A percentile compares a stretch with the other conserved stretches of the same genome.
phyloP scores from a whole-genome alignment of 2,113 vertebrate genomes.

The Brachypteracias leptosomus region DNA sequence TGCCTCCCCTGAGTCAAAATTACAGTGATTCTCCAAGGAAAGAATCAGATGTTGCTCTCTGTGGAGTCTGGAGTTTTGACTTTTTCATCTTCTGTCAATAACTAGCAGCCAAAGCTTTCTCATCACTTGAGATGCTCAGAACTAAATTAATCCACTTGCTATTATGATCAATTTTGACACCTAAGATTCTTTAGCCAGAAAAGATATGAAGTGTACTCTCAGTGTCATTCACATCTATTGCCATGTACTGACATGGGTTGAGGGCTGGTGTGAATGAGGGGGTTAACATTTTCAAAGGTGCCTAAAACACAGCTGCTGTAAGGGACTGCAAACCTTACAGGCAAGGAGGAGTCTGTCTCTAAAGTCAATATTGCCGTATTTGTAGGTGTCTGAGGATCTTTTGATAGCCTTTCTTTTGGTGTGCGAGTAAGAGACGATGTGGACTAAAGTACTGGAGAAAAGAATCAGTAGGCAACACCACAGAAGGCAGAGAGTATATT shows the following conservation, averaged over 20 bases:
- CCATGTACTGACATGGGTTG: background rate
- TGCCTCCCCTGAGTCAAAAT: background rate
- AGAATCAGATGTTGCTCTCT: background rate
- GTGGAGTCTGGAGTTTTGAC: background rate
- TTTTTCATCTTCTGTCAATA: background rate
- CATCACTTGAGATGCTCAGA: background rate
- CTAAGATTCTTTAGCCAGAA: background rate
- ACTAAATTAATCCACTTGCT: background rate
- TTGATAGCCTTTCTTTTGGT: background rate
- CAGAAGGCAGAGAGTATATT: background rate
- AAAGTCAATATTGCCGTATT: background rate
- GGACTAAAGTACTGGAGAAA: background rate
- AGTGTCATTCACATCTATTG: background rate
- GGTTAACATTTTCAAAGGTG: background rate
- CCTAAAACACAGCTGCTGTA: background rate
- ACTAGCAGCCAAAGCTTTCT: background rate
- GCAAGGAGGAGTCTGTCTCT: background rate
- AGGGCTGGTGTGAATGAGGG: background rate
- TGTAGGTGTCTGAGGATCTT: background rate
- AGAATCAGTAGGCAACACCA: background rate
- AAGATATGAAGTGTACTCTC: fast-evolving
- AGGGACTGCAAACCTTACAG: background rate
- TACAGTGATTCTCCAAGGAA: background rate
- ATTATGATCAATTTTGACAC: background rate
- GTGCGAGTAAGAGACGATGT: background rate